Percentiles rank a stretch among this genome's conserved stretches.
These are phyloP conservation scores for Plumapathes pennacea DNA, from an alignment of 92 coral and sea anemone genomes.

Conservation along the genomic window DNA sequence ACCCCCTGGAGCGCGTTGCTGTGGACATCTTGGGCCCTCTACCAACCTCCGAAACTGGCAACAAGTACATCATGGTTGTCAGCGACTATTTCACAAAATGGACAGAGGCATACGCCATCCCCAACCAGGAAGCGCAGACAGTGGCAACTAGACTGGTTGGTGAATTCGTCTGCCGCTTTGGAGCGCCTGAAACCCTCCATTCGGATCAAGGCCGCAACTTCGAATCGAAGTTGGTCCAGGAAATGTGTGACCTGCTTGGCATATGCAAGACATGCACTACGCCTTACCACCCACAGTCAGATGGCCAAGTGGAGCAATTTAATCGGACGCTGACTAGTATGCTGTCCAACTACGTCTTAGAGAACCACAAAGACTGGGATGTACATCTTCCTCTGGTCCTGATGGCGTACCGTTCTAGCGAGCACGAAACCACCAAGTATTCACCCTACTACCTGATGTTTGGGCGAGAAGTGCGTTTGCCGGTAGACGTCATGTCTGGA, in stretches of 20 bases:
- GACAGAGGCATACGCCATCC: slow-evolving; percentile 32
- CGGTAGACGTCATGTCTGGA: slow-evolving; percentile 27
- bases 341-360: slow-evolving; percentile 14
- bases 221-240: slow-evolving; percentile 37
- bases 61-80: slow-evolving; percentile 29
- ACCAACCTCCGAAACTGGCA: slow-evolving; percentile 27
- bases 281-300: slow-evolving; percentile 23
- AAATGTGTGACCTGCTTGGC: slow-evolving; percentile 24
- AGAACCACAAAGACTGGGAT: slow-evolving; percentile 33
- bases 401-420: slow-evolving; percentile 17
- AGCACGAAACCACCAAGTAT: slow-evolving; percentile 31
- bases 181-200: slow-evolving; percentile 26
- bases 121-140: slow-evolving; percentile 42
- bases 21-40: slow-evolving; percentile 43
- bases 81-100: slow-evolving; percentile 31
- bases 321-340: slow-evolving; percentile 17
- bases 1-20: slow-evolving; percentile 37
- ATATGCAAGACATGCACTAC: slow-evolving; percentile 21
- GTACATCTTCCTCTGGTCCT: slow-evolving; percentile 35
- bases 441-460: slow-evolving; percentile 33
- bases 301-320: slow-evolving; percentile 14
- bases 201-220: slow-evolving; percentile 49
- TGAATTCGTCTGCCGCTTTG: slow-evolving; percentile 36
- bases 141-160: slow-evolving; percentile 16
- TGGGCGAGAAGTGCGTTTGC: slow-evolving; percentile 31